Base-by-base conservation (phyloP, 2,113 vertebrate species). In the Empidonax traillii region DNA sequence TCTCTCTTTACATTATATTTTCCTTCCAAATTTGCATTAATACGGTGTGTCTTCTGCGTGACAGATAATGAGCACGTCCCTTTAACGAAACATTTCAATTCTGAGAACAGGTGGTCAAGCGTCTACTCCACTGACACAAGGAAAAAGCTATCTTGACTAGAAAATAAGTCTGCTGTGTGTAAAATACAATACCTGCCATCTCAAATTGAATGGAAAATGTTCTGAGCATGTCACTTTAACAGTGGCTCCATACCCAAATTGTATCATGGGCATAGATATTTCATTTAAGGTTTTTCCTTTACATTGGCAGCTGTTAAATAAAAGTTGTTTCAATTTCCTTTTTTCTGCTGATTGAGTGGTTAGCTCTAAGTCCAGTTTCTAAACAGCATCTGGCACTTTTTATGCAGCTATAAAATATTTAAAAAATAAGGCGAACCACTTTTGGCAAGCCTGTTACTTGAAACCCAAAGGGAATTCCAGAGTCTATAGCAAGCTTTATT, bases 391-490 rank as follows among this genome's bases (percentile, higher is more conserved):
- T 96, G 96, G 83, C 68, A 80, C 71, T 68, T 87, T 84, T 63
- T 77, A 80, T 90, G 33, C 33, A 78, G 68, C 82, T 73, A 92
- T 95, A 63, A 96, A 97, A 96, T 95, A 91, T 96, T 97, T 89
- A 85, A 91, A 90, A 94, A 94, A 89, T 89, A 87, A 95, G 93
- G 90, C 71, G 86, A 93, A 73, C 39, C 22, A 33, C 87, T 94
- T 94, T 72, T 94, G 91, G 77, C 74, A 94, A 94, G 69, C 41
- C 41, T 58, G 65, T 85, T 90, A 86, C 86, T 90, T 52, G 72
- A 97, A 94, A 93, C 68, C 86, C 33, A 2, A 81, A 81, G 86
- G 92, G 96, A 94, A 90, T 95, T 96, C 83, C 35, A 37, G 69
- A 82, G 78, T 85, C 87, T 53, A 33, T 79, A 91, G 81, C 66